phyloP scores from a whole-genome alignment of 2,113 vertebrate genomes.

The Osmerus eperlanus region DNA sequence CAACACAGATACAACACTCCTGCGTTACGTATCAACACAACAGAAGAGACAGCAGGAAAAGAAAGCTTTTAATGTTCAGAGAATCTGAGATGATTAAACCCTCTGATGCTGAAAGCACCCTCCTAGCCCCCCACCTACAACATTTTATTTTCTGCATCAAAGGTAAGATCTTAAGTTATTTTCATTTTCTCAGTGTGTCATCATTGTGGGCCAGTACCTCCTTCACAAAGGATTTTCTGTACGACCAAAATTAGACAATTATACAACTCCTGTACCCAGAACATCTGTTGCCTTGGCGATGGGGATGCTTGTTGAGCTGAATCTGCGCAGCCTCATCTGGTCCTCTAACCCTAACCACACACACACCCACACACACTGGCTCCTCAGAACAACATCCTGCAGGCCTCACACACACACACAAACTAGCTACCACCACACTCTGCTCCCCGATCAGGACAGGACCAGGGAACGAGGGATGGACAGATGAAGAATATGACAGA shows the following conservation, averaged over 20 bases:
- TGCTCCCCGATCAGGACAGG: too few species aligned
- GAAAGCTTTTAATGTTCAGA: conserved; percentile 58
- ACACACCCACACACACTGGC: too few species aligned
- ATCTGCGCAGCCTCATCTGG: too few species aligned
- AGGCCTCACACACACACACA: background rate
- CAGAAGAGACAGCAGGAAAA: conserved; percentile 51
- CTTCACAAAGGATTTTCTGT: conserved; percentile 59
- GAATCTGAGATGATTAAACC: conserved; percentile 60
- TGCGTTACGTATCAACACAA: conserved; percentile 61
- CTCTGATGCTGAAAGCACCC: conserved; percentile 59
- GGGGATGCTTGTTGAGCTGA: too few species aligned
- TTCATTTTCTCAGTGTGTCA: conserved; percentile 37
- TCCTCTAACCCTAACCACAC: too few species aligned
- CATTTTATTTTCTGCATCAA: conserved; percentile 50
- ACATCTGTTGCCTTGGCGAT: background rate
- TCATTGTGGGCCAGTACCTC: conserved; percentile 41
- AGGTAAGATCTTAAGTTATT: conserved; percentile 62
- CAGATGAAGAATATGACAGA: background rate
- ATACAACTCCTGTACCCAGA: conserved; percentile 44
- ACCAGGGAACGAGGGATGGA: too few species aligned
- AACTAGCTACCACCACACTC: too few species aligned
- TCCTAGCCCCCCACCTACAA: background rate
- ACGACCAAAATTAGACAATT: conserved; percentile 54
- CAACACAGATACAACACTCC: conserved; percentile 52
- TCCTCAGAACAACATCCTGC: too few species aligned